Percentiles rank a stretch among this genome's conserved stretches.
These are phyloP conservation scores for Pangasius djambal DNA, from an alignment of 2,797 vertebrate genomes.

Conservation along the genomic window DNA sequence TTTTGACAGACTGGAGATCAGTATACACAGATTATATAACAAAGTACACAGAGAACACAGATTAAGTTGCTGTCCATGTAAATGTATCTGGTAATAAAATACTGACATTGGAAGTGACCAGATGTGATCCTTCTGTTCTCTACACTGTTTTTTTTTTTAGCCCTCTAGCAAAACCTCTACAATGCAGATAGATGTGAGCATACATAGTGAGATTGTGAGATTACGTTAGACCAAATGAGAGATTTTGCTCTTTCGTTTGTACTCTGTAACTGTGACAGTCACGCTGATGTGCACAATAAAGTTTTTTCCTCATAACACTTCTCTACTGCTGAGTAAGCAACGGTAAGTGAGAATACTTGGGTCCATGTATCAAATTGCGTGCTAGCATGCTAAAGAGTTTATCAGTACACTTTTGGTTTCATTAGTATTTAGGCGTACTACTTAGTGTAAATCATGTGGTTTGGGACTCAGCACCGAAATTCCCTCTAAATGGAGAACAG, in stretches of 20 bases:
- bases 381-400: neutral
- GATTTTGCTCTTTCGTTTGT: constrained; percentile 6
- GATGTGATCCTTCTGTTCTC: neutral
- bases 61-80: constrained; percentile 6
- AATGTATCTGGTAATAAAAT: constrained; percentile 16
- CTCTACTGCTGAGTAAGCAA: neutral
- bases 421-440: neutral
- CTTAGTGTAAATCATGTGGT: neutral
- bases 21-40: neutral
- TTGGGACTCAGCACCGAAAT: neutral
- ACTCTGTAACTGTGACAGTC: neutral
- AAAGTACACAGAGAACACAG: constrained; percentile 3
- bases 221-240: neutral
- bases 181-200: neutral
- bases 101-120: neutral
- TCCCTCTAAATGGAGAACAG: neutral
- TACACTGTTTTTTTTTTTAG: neutral
- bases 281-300: neutral
- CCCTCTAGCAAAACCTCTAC: neutral
- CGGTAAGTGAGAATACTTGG: neutral
- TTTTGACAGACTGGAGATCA: constrained; percentile 15
- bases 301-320: neutral
- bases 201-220: constrained; percentile 5
- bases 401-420: neutral
- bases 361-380: neutral